These are phyloP conservation scores for Cotesia vestalis DNA, from an alignment of 1,140 invertebrate species.

Conservation along the genomic window DNA sequence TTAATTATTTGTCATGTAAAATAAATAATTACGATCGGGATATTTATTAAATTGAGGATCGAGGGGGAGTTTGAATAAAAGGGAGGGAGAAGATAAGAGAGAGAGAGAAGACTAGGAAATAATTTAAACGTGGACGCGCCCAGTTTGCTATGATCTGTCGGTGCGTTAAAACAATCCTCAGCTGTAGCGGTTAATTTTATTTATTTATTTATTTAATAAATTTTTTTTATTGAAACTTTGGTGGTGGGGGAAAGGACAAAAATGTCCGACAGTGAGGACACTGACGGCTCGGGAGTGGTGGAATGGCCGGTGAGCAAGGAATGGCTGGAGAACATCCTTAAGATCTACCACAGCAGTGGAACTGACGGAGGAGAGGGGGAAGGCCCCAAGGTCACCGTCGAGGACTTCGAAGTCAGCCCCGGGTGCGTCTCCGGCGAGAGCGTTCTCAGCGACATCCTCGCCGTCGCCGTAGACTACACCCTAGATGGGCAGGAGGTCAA, in stretches of 20 bases:
- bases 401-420: slow-evolving; percentile 65
- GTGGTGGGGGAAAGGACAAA: not conserved
- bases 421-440: slow-evolving; percentile 69
- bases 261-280: slow-evolving; percentile 70
- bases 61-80: slow-evolving; percentile 4
- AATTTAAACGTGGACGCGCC: slow-evolving; percentile 26
- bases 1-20: no score
- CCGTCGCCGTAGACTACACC: slow-evolving; percentile 67
- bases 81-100: slow-evolving; percentile 24
- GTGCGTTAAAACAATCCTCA: no score
- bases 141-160: not conserved
- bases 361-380: no score
- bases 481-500: slow-evolving; percentile 50
- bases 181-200: no score
- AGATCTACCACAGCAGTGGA: slow-evolving; percentile 62
- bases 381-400: slow-evolving; percentile 56
- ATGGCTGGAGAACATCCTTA: slow-evolving; percentile 71
- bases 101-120: slow-evolving; percentile 38
- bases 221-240: no score
- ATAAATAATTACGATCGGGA: no score
- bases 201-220: no score
- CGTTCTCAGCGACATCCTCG: slow-evolving; percentile 72
- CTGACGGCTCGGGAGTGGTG: slow-evolving; percentile 50
- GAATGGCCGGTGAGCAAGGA: slow-evolving; percentile 69
- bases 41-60: not conserved